phyloP scores from a whole-genome alignment of 2,797 vertebrate genomes.

The Odontamblyopus rebecca region DNA sequence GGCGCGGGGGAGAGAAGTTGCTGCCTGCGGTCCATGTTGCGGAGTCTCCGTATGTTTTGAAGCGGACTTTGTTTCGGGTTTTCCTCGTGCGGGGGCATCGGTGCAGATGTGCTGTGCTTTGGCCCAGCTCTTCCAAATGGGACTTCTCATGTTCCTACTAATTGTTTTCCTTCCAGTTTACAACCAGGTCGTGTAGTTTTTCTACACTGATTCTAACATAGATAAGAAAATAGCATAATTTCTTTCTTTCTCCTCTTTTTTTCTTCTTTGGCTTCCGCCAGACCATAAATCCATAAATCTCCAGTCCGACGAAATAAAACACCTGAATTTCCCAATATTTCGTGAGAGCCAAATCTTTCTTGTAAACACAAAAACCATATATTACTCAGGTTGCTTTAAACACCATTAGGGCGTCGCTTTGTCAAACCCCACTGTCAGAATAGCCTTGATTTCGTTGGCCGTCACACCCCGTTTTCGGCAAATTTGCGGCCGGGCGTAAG shows the following conservation, averaged over 20 bases:
- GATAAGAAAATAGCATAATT: no score
- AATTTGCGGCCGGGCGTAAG: slow-evolving; percentile 17
- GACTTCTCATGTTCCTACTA: no score
- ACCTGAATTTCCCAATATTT: neutral
- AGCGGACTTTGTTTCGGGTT: no score
- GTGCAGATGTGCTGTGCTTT: no score
- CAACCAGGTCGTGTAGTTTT: no score
- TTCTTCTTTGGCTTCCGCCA: neutral
- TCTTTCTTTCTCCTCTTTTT: neutral
- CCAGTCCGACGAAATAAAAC: neutral
- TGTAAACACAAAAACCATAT: neutral
- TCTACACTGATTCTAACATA: no score
- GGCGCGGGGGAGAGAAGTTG: no score
- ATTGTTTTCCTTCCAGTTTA: no score
- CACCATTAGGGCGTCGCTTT: neutral
- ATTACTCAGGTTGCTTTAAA: neutral
- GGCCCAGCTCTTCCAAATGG: no score
- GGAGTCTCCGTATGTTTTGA: no score
- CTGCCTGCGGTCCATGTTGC: no score
- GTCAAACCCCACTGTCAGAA: neutral
- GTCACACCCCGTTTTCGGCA: neutral
- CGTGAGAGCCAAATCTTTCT: neutral
- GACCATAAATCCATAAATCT: neutral
- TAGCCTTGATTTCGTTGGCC: neutral
- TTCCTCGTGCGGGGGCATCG: no score